phyloP scores from a whole-genome alignment of 2,113 vertebrate genomes.

The Tetraodon nigroviridis region DNA sequence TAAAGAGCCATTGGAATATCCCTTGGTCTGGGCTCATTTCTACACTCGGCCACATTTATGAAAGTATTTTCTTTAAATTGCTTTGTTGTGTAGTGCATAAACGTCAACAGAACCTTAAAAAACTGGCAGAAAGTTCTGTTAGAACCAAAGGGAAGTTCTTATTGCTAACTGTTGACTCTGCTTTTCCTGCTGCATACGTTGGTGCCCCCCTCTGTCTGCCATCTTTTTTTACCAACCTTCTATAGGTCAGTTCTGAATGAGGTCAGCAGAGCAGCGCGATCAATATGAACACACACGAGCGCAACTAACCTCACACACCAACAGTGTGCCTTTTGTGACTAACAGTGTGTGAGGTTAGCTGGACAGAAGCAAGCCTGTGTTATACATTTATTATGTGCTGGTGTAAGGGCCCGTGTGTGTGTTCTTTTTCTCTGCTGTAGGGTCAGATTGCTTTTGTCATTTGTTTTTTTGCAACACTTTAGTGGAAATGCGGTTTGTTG shows the following conservation, averaged over 20 bases:
- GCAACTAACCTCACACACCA: background rate
- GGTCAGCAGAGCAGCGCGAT: conserved; percentile 32
- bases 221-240: conserved; percentile 30
- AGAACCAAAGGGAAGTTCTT: no score
- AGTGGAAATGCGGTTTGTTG: no score
- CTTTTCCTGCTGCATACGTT: background rate
- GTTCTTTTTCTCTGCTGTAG: background rate
- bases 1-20: background rate
- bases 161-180: background rate
- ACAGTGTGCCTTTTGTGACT: background rate
- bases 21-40: no score
- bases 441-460: no score
- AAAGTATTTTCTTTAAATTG: background rate
- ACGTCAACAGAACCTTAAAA: no score
- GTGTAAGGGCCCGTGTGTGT: background rate
- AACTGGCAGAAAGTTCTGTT: no score
- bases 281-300: conserved; percentile 25
- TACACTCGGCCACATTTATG: background rate
- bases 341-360: conserved; percentile 24
- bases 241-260: conserved; percentile 38
- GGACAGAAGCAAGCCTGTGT: conserved; percentile 22
- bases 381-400: conserved; percentile 1
- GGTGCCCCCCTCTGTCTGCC: conserved; percentile 9
- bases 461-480: no score
- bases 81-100: no score